Evolutionary conservation across 2,888 invertebrate genomes (phyloP).

Genomic region (Ferdinandea cuprea): DNA sequence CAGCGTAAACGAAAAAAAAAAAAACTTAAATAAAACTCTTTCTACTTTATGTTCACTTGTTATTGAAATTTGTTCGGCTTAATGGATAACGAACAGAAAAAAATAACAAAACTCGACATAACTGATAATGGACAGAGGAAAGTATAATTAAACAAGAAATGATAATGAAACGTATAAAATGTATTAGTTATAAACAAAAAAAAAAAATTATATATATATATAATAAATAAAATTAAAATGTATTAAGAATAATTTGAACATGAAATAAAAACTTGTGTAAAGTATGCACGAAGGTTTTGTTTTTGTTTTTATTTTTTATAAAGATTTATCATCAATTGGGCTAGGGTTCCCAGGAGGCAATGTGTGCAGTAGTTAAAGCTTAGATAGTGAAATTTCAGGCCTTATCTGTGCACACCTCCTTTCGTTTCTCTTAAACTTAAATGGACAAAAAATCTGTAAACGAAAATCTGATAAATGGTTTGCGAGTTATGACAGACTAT

Average conservation of each 20-base stretch:
- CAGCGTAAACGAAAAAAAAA: conserved; percentile 13
- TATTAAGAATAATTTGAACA: conserved; percentile 62
- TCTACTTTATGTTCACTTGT: neutral
- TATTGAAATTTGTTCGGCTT: conserved; percentile 27
- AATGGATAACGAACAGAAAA: conserved; percentile 39
- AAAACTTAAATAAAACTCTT: conserved; percentile 12
- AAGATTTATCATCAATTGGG: no score
- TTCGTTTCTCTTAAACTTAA: no score
- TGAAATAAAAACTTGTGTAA: conserved; percentile 68
- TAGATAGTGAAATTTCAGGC: no score
- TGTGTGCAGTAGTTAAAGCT: no score
- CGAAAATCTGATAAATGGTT: no score
- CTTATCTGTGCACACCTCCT: no score
- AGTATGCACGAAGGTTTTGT: conserved; percentile 16
- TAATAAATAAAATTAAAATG: conserved; percentile 59
- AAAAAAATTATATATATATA: no score
- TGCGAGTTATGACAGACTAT: no score
- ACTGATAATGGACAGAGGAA: conserved; percentile 38
- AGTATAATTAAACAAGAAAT: conserved; percentile 34
- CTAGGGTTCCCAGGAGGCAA: no score
- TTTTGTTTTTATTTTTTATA: neutral
- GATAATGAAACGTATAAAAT: conserved; percentile 52
- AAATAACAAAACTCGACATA: conserved; percentile 29
- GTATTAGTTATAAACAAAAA: conserved; percentile 66
- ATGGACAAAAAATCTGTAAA: no score